Base-by-base conservation (phyloP, 2,113 vertebrate species). In the Chaetura pelagica region DNA sequence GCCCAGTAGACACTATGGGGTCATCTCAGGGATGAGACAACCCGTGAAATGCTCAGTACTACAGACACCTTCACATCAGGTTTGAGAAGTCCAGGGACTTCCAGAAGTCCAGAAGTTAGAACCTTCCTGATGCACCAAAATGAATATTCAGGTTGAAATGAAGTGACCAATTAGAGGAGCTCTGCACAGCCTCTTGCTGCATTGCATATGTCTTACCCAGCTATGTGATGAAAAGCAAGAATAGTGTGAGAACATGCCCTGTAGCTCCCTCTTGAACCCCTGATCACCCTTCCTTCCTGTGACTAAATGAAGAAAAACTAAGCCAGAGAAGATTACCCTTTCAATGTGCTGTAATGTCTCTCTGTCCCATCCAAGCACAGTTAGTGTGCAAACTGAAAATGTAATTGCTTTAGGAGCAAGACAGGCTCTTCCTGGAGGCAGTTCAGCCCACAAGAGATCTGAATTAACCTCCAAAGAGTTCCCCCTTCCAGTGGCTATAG, bases 221-320 rank as follows among this genome's bases (percentile, higher is more conserved):
- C 15, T 30, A 49, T 3, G 44, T 34, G 73, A 92, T 19, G 34
- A 84, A 67, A 92, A 52, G 49, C 62, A 89, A 75, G 66, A 89
- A 59, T 54, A 84, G 82, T 46, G 48, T 49, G n/a, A 63, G 48
- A 88, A 73, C 3, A 8, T 61, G 57, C 52, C 73, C 52, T 75
- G 73, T 44, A 92, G 64, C 15, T 29, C 55, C 26, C 55, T 24
- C 64, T 12, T 86, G 66, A 80, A 72, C 49, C 29, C 40, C 27
- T 62, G 51, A 34, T 38, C 46, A 58, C 48, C 32, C 34, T 79
- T 92, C 66, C 61, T 91, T 94, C 84, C 84, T 91, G 62, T 94
- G 89, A 89, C 49, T 94, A 94, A 89, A 87, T 27, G 84, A 79
- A 89, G 58, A 78, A 94, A 78, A 94, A 68, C 81, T 22, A 49